Evolutionary conservation across 2,797 vertebrate species (phyloP), one percentile per base, ranked within the genome.

Genomic region (Pitangus sulphuratus): DNA sequence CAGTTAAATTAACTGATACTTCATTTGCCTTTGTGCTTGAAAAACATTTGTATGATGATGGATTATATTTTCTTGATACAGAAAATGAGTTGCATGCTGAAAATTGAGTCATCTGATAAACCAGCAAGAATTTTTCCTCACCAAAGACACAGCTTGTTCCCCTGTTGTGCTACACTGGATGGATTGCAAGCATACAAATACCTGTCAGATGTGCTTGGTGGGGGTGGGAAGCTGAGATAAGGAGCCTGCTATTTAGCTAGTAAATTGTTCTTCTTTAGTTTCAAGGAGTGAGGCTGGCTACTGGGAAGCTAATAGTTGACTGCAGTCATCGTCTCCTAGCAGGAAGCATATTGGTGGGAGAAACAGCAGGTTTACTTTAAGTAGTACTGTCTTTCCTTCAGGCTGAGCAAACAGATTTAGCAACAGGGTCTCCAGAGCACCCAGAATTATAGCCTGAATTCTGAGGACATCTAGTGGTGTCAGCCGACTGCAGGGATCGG

Each of bases 391-490:
- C 26, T 5, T 48, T 60, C 35, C 61, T 44, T 69, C 18, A 37
- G 25, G 42, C 58, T 62, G 8, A 65, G 10, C 33, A 53, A 68
- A 50, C 21, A 37, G 50, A 45, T 31, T 51, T 9, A 37, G 15
- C 45, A 33, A 0, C 24, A 6, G 65, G 57, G 54, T 61, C 44
- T 72, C 4, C 19, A 21, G 37, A 10, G 26, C 28, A 19, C 12
- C 20, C 45, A 8, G 40, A 51, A 48, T 11, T 35, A 44, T 85
- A 89, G 51, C 21, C 64, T 87, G 94, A 64, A 22, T 94, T 89
- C 86, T 85, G 95, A 90, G 93, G 92, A 94, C 93, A 92, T 84
- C 94, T 97, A 92, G 92, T 37, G 96, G 96, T 62, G 12, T 24
- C 56, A 70, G 20, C 40, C 58, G 54, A 26, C 54, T 20, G 8